Conservation (phyloP, 2,113 vertebrate genomes). For the Oreochromis aureus region DNA sequence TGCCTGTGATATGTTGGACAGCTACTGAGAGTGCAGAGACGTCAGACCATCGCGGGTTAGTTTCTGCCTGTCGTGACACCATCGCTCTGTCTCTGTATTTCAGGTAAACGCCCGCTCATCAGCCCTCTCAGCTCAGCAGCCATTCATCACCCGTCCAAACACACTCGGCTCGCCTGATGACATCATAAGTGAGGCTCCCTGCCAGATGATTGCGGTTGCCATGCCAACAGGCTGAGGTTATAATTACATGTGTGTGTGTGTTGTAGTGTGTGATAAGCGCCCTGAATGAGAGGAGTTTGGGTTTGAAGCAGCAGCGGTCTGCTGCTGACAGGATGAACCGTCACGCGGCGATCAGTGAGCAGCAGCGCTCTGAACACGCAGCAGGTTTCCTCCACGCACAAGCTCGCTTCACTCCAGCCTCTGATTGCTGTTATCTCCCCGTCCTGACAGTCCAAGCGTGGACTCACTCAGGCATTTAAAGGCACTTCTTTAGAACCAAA, state of each 20-base stretch:
- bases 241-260: not conserved
- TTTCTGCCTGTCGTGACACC: not conserved
- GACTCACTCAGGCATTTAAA: not conserved
- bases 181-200: slow-evolving; percentile 2
- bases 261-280: not conserved
- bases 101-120: not conserved
- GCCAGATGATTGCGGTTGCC: slow-evolving; percentile 30
- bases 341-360: not conserved
- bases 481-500: not conserved
- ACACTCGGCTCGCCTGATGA: not conserved
- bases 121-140: not conserved
- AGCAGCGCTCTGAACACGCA: not conserved
- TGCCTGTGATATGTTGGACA: not conserved
- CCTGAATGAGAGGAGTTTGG: not conserved
- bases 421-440: not conserved
- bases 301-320: not conserved
- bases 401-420: not conserved
- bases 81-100: not conserved
- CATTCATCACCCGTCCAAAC: slow-evolving; percentile 20
- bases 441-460: not conserved
- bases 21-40: not conserved
- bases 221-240: slow-evolving; percentile 33
- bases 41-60: not conserved
- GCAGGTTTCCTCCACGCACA: not conserved
- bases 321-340: not conserved